These are phyloP conservation scores for Montipora sp. DNA, from an alignment of 64 coral and sea anemone species.

Conservation along the genomic window DNA sequence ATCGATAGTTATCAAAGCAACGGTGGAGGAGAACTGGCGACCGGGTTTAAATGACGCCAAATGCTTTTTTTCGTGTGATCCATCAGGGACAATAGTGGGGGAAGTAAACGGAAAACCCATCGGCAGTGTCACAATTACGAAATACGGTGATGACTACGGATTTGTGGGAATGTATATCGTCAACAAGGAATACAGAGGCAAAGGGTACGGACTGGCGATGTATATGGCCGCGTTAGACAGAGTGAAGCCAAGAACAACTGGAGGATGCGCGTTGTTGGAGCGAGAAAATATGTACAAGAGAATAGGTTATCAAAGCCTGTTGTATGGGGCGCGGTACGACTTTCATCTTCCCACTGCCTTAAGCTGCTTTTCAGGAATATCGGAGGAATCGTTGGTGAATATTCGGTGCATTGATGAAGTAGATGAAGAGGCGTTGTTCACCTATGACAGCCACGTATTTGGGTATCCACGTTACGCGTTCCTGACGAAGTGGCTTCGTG, in stretches of 20 bases:
- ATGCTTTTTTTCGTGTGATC: conserved; percentile 27
- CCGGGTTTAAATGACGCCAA: conserved; percentile 41
- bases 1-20: background rate
- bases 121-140: background rate
- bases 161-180: background rate
- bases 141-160: background rate
- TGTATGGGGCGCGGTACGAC: background rate
- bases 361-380: background rate
- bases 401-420: background rate
- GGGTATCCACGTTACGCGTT: conserved; percentile 42
- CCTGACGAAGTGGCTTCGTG: conserved; percentile 17
- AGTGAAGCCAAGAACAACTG: background rate
- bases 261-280: background rate
- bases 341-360: background rate
- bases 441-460: conserved; percentile 41
- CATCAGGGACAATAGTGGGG: conserved; percentile 1
- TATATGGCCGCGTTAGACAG: background rate
- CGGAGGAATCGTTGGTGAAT: background rate
- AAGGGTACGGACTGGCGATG: background rate
- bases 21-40: conserved; percentile 21
- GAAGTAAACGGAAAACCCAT: conserved; percentile 16
- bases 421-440: background rate
- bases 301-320: background rate
- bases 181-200: conserved; percentile 1
- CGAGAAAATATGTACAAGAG: background rate